phyloP scores from a whole-genome alignment of 1,140 invertebrate species.

The Drosophila nikananu region DNA sequence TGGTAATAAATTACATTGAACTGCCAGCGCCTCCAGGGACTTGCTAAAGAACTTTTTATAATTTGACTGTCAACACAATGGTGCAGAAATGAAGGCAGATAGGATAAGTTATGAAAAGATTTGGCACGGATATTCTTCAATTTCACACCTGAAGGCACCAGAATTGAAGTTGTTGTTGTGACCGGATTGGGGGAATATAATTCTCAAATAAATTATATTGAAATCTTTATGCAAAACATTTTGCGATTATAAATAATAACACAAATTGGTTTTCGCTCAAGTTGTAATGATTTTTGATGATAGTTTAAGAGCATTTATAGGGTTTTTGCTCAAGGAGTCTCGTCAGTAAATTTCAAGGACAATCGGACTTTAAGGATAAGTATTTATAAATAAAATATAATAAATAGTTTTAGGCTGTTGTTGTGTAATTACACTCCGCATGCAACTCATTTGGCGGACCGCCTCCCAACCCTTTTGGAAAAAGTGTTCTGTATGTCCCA shows the following conservation, averaged over 20 bases:
- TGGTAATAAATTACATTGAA: slow-evolving; percentile 71
- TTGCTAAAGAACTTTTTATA: slow-evolving; percentile 34
- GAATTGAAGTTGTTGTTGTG: slow-evolving; percentile 4
- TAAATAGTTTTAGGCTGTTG: too few species aligned
- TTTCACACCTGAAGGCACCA: slow-evolving; percentile 66
- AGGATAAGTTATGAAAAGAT: slow-evolving; percentile 20
- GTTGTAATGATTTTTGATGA: not conserved
- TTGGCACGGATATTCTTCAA: slow-evolving; percentile 48
- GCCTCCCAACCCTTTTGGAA: slow-evolving; percentile 61
- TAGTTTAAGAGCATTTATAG: too few species aligned
- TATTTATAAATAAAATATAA: too few species aligned
- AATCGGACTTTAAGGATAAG: too few species aligned
- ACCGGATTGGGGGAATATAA: too few species aligned
- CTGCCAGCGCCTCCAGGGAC: slow-evolving; percentile 43
- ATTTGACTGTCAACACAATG: slow-evolving; percentile 42
- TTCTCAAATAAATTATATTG: not conserved
- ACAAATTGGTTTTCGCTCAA: not conserved
- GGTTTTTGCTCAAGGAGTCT: not conserved
- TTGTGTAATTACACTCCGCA: slow-evolving; percentile 48
- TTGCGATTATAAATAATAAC: not conserved
- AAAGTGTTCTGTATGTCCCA: slow-evolving; percentile 67
- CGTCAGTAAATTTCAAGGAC: not conserved
- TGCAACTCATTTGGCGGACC: slow-evolving; percentile 51
- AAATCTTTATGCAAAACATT: not conserved
- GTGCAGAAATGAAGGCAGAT: slow-evolving; percentile 34